phyloP scores from a whole-genome alignment of 2,113 vertebrate species.

The Amphiprion percula region DNA sequence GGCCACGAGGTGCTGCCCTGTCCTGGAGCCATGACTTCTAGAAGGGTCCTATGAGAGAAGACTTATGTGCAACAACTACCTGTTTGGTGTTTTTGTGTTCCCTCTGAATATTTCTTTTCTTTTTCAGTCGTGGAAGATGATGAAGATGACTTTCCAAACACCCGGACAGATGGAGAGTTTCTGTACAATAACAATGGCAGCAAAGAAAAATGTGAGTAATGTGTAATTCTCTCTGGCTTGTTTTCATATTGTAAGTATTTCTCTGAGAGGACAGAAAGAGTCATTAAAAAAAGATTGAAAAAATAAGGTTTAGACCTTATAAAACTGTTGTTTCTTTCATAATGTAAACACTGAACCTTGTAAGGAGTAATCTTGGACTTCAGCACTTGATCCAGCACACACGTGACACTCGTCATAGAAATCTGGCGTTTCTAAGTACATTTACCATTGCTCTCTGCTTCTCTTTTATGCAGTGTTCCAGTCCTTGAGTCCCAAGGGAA shows the following conservation, averaged over 20 bases:
- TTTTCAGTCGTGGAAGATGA: constrained; percentile 93
- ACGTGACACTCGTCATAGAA: background rate
- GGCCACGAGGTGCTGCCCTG: constrained; percentile 15
- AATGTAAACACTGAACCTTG: too few species aligned
- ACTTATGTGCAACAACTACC: background rate
- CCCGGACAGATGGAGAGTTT: constrained; percentile 91
- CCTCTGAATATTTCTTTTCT: constrained; percentile 10
- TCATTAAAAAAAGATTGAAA: background rate
- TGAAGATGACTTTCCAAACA: constrained; percentile 93
- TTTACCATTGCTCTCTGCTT: background rate
- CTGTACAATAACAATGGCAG: constrained; percentile 88
- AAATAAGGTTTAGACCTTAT: background rate
- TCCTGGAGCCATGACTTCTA: constrained; percentile 17
- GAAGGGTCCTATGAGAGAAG: background rate
- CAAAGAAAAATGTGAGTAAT: constrained; percentile 93
- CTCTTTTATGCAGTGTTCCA: constrained; percentile 75
- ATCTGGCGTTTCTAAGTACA: background rate
- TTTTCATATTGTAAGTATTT: background rate
- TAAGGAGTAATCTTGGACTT: too few species aligned
- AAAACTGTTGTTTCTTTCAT: background rate
- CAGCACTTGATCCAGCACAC: too few species aligned
- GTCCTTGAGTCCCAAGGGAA: constrained; percentile 79
- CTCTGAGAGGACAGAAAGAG: background rate
- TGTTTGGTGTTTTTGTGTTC: background rate
- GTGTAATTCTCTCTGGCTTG: background rate